These are phyloP conservation scores for Apis laboriosa DNA, from an alignment of 1,140 invertebrate genomes.

Conservation along the genomic window DNA sequence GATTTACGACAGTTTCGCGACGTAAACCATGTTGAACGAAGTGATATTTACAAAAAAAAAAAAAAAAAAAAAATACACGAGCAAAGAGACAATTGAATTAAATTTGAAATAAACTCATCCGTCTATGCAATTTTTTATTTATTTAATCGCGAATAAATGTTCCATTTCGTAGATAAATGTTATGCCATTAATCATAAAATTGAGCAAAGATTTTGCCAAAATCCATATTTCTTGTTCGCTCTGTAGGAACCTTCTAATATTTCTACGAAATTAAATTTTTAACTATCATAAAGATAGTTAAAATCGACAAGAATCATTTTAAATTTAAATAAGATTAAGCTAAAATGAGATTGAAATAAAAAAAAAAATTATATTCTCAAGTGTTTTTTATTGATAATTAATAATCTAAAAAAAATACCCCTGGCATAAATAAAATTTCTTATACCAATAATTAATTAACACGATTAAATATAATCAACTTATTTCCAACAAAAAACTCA, in stretches of 20 bases:
- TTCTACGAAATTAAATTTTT: background rate
- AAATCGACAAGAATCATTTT: too few species aligned
- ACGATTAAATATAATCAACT: too few species aligned
- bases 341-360: too few species aligned
- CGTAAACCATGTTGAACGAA: background rate
- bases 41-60: background rate
- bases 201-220: background rate
- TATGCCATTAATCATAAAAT: background rate
- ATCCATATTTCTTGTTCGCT: background rate
- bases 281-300: too few species aligned
- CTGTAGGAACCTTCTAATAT: background rate
- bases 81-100: background rate
- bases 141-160: conserved; percentile 2
- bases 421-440: too few species aligned
- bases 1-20: background rate
- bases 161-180: too few species aligned
- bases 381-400: too few species aligned
- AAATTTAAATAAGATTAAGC: too few species aligned
- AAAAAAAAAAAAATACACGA: background rate
- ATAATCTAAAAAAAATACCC: too few species aligned
- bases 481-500: too few species aligned
- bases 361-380: too few species aligned
- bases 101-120: background rate
- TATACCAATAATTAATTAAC: too few species aligned
- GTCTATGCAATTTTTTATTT: background rate